Conservation (phyloP, 2,888 invertebrate species). For the Troides oblongomaculatus region DNA sequence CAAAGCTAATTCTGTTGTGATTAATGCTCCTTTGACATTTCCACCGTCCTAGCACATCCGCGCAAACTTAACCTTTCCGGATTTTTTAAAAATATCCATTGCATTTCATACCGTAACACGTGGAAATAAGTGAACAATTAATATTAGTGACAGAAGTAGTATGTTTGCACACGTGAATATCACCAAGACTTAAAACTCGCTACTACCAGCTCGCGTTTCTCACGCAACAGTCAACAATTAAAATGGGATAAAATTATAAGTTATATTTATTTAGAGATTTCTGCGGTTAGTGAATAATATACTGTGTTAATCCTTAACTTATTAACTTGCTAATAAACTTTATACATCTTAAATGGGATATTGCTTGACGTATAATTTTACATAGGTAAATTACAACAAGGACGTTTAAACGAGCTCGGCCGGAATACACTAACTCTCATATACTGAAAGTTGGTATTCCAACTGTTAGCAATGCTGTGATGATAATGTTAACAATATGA, state of each 20-base stretch:
- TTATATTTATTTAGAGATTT: slow-evolving; percentile 54
- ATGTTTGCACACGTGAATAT: slow-evolving; percentile 39
- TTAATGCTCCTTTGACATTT: slow-evolving; percentile 76
- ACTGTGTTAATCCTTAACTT: background rate
- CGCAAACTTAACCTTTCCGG: slow-evolving; percentile 39
- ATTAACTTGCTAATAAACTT: background rate
- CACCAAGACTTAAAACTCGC: slow-evolving; percentile 56
- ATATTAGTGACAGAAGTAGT: slow-evolving; percentile 21
- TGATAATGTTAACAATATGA: no score
- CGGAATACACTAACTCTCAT: no score
- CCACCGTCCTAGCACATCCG: slow-evolving; percentile 57
- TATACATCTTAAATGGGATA: background rate
- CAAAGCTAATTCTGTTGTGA: slow-evolving; percentile 79
- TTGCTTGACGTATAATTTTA: background rate
- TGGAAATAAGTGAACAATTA: slow-evolving; percentile 21
- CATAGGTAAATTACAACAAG: background rate
- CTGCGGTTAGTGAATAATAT: slow-evolving; percentile 18
- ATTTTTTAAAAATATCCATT: slow-evolving; percentile 27
- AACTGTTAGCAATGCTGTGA: no score
- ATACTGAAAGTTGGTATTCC: no score
- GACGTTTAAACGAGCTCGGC: no score
- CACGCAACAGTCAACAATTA: slow-evolving; percentile 74
- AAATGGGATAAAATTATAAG: slow-evolving; percentile 38
- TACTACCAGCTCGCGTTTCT: slow-evolving; percentile 74
- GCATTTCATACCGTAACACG: slow-evolving; percentile 44